Percentiles rank a stretch among this genome's conserved stretches.
These are phyloP conservation scores for Okapia johnstoni DNA, from an alignment of 2,113 vertebrate species.

Conservation along the genomic window DNA sequence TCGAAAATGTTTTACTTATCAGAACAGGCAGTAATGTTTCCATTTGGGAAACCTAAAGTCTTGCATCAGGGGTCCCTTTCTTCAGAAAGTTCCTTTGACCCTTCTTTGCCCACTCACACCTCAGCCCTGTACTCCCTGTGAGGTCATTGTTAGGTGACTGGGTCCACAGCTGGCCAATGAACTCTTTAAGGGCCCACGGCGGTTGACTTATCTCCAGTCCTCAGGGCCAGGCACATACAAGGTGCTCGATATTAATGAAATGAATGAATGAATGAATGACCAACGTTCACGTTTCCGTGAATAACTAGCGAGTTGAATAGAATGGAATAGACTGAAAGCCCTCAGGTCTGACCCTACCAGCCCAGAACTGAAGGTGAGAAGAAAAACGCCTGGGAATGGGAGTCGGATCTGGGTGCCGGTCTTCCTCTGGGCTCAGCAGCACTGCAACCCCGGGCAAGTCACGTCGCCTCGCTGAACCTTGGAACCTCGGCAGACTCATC, in stretches of 20 bases:
- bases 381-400: neutral
- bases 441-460: neutral
- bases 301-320: neutral
- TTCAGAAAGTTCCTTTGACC: neutral
- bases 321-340: neutral
- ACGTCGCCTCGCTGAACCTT: neutral
- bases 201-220: neutral
- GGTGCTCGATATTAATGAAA: neutral
- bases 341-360: neutral
- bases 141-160: neutral
- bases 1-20: slow-evolving; percentile 3
- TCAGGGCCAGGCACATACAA: neutral
- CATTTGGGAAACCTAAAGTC: neutral
- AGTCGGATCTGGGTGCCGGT: neutral
- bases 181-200: neutral
- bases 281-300: neutral
- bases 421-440: neutral
- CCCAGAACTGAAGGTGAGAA: neutral
- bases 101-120: neutral
- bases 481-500: neutral
- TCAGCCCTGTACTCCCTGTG: neutral
- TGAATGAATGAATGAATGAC: neutral
- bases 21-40: neutral
- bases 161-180: neutral
- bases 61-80: neutral